Percentiles rank a stretch among this genome's conserved stretches.
Evolutionary conservation across 2,888 invertebrate genomes (phyloP).

Genomic region (Shargacucullia verbasci): DNA sequence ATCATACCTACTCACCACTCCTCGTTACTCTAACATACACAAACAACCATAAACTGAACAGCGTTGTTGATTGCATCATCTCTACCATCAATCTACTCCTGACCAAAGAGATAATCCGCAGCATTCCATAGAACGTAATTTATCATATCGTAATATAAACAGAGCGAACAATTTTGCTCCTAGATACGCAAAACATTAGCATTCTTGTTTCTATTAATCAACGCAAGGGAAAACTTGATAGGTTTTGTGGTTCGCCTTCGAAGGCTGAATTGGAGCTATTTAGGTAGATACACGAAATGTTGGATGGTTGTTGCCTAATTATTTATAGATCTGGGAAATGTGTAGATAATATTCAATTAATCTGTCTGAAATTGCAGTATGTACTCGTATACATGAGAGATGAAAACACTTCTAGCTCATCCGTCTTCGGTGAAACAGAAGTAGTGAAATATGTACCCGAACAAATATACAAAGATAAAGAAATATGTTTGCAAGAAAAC

Average conservation of each 20-base stretch:
- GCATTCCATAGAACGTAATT: slow-evolving; percentile 48
- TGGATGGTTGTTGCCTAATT: slow-evolving; percentile 20
- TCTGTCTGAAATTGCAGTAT: too few species aligned
- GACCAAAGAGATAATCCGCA: slow-evolving; percentile 46
- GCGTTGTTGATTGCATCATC: slow-evolving; percentile 42
- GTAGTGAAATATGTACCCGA: too few species aligned
- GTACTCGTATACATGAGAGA: too few species aligned
- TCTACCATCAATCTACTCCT: slow-evolving; percentile 41
- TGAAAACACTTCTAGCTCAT: too few species aligned
- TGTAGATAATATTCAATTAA: too few species aligned
- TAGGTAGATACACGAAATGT: slow-evolving; percentile 19
- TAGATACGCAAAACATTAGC: slow-evolving; percentile 63
- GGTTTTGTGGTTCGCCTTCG: slow-evolving; percentile 53
- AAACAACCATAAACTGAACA: slow-evolving; percentile 33
- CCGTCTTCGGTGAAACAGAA: too few species aligned
- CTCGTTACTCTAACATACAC: slow-evolving; percentile 23
- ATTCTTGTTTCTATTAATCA: slow-evolving; percentile 67
- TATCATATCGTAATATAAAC: slow-evolving; percentile 57
- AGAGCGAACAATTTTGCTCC: slow-evolving; percentile 58
- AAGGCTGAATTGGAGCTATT: slow-evolving; percentile 50
- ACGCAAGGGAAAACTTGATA: slow-evolving; percentile 53
- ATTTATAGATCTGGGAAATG: too few species aligned
- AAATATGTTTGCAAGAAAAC: too few species aligned
- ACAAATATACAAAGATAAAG: too few species aligned
- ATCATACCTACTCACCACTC: slow-evolving; percentile 35